These are phyloP conservation scores for Chymomyza fuscimana DNA, from an alignment of 2,888 invertebrate genomes.

Conservation along the genomic window DNA sequence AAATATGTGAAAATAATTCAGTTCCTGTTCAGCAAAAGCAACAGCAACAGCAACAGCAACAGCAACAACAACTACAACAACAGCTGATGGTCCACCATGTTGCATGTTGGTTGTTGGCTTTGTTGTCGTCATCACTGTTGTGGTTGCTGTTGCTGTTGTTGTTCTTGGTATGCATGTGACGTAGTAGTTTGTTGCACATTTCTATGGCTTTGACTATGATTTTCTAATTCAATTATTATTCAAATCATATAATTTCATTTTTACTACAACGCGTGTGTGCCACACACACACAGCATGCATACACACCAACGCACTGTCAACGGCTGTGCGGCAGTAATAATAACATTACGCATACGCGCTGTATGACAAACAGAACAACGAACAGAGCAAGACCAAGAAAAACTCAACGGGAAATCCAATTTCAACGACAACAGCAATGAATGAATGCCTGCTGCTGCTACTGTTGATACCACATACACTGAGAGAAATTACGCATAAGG, in stretches of 20 bases:
- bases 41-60: neutral
- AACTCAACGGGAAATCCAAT: constrained; percentile 51
- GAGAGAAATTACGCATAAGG: neutral
- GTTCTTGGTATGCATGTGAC: constrained; percentile 10
- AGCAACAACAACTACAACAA: neutral
- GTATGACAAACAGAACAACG: constrained; percentile 24
- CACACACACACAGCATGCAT: constrained; percentile 2
- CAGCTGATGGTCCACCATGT: neutral
- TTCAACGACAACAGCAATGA: constrained; percentile 7
- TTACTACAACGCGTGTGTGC: constrained; percentile 34
- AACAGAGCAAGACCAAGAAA: constrained; percentile 19
- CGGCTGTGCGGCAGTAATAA: constrained; percentile 35
- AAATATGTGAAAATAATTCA: constrained; percentile 37
- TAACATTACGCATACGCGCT: constrained; percentile 58
- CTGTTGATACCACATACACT: neutral
- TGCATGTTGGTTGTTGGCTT: neutral
- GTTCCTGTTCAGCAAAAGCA: constrained; percentile 1
- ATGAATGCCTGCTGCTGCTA: neutral
- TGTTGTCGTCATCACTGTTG: neutral
- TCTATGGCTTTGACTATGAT: constrained; percentile 59
- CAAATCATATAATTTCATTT: constrained; percentile 78
- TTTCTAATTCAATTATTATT: constrained; percentile 78
- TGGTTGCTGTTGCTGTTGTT: constrained; percentile 3
- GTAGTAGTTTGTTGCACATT: constrained; percentile 13
- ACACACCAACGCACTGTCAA: neutral